phyloP scores from a whole-genome alignment of 2,888 invertebrate species.

The Aphrophora alni region DNA sequence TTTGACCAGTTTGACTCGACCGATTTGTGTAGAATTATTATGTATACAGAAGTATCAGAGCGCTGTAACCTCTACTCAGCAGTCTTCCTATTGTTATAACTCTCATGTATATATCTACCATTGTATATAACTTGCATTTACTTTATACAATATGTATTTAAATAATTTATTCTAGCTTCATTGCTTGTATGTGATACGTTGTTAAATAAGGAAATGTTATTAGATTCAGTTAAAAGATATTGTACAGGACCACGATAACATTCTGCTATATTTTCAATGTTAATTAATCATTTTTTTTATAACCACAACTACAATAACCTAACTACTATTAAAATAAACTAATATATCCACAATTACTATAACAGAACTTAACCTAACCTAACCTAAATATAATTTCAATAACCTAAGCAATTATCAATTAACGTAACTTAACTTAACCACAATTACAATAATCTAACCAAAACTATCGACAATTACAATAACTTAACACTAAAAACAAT shows the following conservation, averaged over 20 bases:
- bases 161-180: not conserved
- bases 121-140: not conserved
- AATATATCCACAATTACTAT: no score
- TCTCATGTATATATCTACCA: not conserved
- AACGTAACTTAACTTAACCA: no score
- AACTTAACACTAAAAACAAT: no score
- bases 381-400: no score
- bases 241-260: not conserved
- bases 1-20: not conserved
- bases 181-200: not conserved
- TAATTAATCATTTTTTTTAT: no score
- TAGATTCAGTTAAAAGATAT: not conserved
- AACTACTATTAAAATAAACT: no score
- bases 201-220: not conserved
- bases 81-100: not conserved
- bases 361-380: no score
- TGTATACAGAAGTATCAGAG: not conserved
- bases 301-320: no score
- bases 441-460: no score
- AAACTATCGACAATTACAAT: no score
- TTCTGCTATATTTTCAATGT: no score
- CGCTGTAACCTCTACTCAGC: not conserved
- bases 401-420: no score
- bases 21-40: not conserved
- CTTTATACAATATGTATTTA: constrained; percentile 3